These are phyloP conservation scores for Nymphalis io DNA, from an alignment of 1,140 invertebrate species.

Conservation along the genomic window DNA sequence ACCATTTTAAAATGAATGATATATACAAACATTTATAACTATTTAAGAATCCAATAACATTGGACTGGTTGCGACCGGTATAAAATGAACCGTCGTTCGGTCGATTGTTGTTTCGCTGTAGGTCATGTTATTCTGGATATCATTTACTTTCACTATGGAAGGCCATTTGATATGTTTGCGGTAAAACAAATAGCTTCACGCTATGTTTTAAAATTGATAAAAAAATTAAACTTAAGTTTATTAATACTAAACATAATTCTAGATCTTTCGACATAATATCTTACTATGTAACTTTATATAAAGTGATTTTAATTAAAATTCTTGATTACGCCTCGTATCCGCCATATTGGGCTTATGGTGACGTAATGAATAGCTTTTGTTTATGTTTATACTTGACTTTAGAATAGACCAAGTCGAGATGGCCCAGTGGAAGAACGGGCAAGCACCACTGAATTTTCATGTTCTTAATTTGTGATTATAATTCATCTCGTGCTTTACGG, in stretches of 20 bases:
- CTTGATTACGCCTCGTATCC: no score
- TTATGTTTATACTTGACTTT: no score
- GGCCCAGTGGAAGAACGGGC: no score
- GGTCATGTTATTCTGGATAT: not conserved
- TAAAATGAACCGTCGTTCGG: not conserved
- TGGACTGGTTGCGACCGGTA: not conserved
- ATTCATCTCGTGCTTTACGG: no score
- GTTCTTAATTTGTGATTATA: no score
- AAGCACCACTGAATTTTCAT: no score
- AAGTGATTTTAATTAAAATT: not conserved
- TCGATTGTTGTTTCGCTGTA: not conserved
- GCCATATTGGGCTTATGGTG: no score
- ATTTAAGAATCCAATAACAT: not conserved
- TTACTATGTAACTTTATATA: not conserved
- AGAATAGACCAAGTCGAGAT: no score
- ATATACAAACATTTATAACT: not conserved
- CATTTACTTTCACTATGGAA: slow-evolving; percentile 17
- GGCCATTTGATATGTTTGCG: slow-evolving; percentile 10
- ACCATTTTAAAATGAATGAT: not conserved
- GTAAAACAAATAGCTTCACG: slow-evolving; percentile 21
- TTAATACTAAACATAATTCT: not conserved
- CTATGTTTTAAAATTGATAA: slow-evolving; percentile 7
- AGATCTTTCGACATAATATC: not conserved
- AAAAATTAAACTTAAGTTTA: slow-evolving; percentile 7
- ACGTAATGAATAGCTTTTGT: no score